A percentile compares a stretch with the other conserved stretches of the same genome.
Conservation (phyloP, 2,888 invertebrate genomes). For the Drosophila quinaria region DNA sequence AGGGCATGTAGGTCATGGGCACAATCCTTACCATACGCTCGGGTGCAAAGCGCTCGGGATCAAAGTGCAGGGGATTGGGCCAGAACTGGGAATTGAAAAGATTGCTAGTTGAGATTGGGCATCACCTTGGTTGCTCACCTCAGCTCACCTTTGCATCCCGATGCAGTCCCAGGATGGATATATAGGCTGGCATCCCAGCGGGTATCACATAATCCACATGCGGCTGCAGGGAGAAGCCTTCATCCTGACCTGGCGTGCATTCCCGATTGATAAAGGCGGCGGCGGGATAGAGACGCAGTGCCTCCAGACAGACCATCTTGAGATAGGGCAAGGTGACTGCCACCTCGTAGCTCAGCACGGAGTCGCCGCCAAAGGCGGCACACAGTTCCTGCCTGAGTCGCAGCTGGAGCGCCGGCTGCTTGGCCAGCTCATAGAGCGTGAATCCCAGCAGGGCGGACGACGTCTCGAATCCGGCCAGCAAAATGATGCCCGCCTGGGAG, state of each 20-base stretch:
- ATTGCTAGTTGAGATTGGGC: not conserved
- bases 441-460: conserved; percentile 85
- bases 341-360: conserved; percentile 82
- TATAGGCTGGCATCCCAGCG: conserved; percentile 82
- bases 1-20: conserved; percentile 82
- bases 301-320: conserved; percentile 84
- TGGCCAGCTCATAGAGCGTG: conserved; percentile 85
- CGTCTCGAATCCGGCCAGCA: conserved; percentile 84
- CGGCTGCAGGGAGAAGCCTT: conserved; percentile 73
- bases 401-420: conserved; percentile 83
- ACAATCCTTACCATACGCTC: conserved; percentile 54
- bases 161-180: conserved; percentile 82
- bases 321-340: conserved; percentile 84
- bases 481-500: conserved; percentile 83
- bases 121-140: too few relatives aligned
- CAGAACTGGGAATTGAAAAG: conserved; percentile 70
- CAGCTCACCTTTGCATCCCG: conserved; percentile 79
- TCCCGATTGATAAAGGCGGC: conserved; percentile 83
- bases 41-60: conserved; percentile 81
- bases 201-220: conserved; percentile 75
- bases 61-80: conserved; percentile 78
- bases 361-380: conserved; percentile 48
- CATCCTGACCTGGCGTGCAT: conserved; percentile 64
- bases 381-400: conserved; percentile 84
- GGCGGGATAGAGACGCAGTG: conserved; percentile 83